Evolutionary conservation across 1,140 invertebrate species (phyloP), one percentile per base, ranked within the genome.

Genomic region (Lutraria rhynchaena): DNA sequence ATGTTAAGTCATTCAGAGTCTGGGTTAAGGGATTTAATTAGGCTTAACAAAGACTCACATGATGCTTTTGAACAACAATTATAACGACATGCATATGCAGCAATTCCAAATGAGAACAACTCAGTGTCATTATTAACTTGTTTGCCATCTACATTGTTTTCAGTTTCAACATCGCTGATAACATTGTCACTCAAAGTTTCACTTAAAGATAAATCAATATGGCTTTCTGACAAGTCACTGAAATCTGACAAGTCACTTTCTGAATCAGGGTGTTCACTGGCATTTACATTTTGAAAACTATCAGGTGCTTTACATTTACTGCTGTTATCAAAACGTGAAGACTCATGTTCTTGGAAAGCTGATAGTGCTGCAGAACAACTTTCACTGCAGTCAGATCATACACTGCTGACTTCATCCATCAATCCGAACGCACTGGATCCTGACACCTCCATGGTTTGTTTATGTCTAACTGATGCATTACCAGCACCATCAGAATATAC

Each of bases 1-100:
- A 67, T 22, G 35, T 67, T 24, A 67, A 24, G 63, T 67, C 63
- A 22, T 67, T 67, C n/a, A 22, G 63, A 46, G 63, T 67, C 27
- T 17, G 35, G 27, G 27, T 46, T 44, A 44, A 67, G 13, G 5
- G 63, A 35, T 67, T 67, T 46, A 3, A 67, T 11, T 67, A 67
- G 27, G 15, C 17, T 22, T 67, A 67, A 22, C 63, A 67, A 67
- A 46, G 63, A 44, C 24, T 67, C 63, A 44, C 24, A 67, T 22
- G 63, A 44, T 22, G 41, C 35, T 46, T 67, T 67, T 22, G 63
- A 67, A 44, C 35, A n/a, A n/a, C n/a, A 46, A 24, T 67, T 67
- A 46, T 67, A 67, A 24, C 63, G 63, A 67, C 5, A 41, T 44
- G 27, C 46, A 22, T 44, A 67, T 22, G 63, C 35, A 22, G 63